These are phyloP conservation scores for Callipepla californica DNA, from an alignment of 2,113 vertebrate genomes.

Conservation along the genomic window DNA sequence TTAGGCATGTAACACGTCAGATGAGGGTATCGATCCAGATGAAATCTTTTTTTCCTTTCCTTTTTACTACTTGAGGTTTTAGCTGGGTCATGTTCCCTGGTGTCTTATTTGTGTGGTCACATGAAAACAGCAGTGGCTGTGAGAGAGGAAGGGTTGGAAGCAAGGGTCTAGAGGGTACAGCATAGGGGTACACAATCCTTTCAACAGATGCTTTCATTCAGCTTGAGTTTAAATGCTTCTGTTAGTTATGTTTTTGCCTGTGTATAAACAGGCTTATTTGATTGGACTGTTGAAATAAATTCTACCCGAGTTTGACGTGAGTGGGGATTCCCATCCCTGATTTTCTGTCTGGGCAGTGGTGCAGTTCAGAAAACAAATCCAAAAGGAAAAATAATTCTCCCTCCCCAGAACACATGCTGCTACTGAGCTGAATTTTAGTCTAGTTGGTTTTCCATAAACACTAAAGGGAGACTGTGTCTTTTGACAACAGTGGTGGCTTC, in stretches of 20 bases:
- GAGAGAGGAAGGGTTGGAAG: not conserved
- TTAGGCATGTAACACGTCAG: not conserved
- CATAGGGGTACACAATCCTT: not conserved
- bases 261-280: not conserved
- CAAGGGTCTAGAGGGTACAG: not conserved
- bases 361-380: not conserved
- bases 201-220: constrained; percentile 40
- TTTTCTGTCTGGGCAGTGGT: not conserved
- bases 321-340: not conserved
- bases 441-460: not conserved
- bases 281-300: not conserved
- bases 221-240: not conserved
- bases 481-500: not conserved
- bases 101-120: not conserved
- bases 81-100: not conserved
- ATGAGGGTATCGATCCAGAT: accelerated
- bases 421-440: not conserved
- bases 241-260: not conserved
- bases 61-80: not conserved
- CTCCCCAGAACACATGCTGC: not conserved
- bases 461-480: not conserved
- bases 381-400: not conserved
- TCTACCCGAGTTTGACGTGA: not conserved
- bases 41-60: not conserved
- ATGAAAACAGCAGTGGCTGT: not conserved